phyloP scores from a whole-genome alignment of 2,888 invertebrate genomes.

The Metallyticus violacea region DNA sequence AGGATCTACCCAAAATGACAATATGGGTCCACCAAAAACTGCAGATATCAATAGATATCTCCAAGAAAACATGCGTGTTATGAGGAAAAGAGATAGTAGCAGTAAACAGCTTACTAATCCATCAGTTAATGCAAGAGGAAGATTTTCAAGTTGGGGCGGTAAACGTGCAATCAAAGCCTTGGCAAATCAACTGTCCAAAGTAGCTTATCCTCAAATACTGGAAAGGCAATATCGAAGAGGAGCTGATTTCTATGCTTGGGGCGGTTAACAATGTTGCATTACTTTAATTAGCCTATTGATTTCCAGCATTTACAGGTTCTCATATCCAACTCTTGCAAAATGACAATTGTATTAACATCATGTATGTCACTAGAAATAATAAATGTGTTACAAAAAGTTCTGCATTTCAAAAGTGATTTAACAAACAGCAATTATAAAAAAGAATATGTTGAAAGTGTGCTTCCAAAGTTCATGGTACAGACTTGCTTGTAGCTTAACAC shows the following conservation, averaged over 20 bases:
- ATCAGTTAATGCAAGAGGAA: background rate
- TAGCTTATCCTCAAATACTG: background rate
- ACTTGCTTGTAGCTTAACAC: background rate
- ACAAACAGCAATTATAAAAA: too few species aligned
- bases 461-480: background rate
- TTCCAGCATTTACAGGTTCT: background rate
- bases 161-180: background rate
- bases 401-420: background rate
- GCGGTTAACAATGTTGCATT: background rate
- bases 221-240: background rate
- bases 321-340: background rate
- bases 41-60: background rate
- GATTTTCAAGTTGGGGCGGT: background rate
- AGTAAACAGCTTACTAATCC: background rate
- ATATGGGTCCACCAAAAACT: background rate
- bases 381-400: background rate
- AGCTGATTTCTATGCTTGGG: background rate
- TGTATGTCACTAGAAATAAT: background rate
- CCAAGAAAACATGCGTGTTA: background rate
- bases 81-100: background rate
- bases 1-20: background rate
- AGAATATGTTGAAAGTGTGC: background rate
- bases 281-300: background rate
- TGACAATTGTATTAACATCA: background rate
- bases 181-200: background rate